Evolutionary conservation across 2,888 invertebrate species (phyloP).

Genomic region (Conomelus anceps): DNA sequence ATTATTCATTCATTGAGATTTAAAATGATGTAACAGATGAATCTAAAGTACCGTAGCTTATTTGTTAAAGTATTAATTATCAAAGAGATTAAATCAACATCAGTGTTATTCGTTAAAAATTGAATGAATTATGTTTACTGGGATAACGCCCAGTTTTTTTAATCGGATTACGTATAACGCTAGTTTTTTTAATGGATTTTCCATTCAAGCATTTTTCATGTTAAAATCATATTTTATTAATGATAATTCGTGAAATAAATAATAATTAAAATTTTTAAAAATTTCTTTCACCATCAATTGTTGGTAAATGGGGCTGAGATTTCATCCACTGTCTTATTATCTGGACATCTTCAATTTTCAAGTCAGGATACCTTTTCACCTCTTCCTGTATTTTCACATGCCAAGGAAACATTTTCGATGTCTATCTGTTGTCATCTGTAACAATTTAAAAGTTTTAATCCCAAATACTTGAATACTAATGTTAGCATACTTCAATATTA

Average conservation of each 20-base stretch:
- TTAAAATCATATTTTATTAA: background rate
- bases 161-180: no score
- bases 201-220: background rate
- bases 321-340: conserved; percentile 28
- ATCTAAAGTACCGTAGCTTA: no score
- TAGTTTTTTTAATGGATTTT: no score
- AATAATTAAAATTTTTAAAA: background rate
- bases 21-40: no score
- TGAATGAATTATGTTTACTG: no score
- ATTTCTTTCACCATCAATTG: conserved; percentile 8
- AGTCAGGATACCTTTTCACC: conserved; percentile 23
- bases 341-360: conserved; percentile 28
- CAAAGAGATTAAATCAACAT: no score
- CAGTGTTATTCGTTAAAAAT: no score
- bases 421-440: background rate
- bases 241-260: background rate
- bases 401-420: conserved; percentile 19
- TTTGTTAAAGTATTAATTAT: no score
- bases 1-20: no score
- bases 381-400: conserved; percentile 28
- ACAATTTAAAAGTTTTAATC: background rate
- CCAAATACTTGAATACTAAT: no score
- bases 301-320: conserved; percentile 29
- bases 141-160: no score
- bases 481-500: no score